Evolutionary conservation across 2,888 invertebrate species (phyloP), one percentile per base, ranked within the genome.

Genomic region (Strigamia transsilvanica): DNA sequence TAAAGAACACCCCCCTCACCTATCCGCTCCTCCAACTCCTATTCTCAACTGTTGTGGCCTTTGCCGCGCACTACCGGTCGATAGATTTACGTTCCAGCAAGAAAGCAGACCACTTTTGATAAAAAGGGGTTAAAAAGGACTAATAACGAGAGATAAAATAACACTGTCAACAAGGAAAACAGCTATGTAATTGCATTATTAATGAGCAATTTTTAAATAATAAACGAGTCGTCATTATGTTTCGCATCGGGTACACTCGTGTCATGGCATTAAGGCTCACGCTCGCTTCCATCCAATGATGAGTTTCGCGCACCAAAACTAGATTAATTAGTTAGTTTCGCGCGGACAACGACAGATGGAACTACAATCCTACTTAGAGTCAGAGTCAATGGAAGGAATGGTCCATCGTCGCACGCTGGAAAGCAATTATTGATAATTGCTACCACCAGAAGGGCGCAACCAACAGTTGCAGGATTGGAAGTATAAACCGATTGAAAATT

Each of bases 81-180:
- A 56, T 56, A 56, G 56, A 56, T 18, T 15, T 18, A 18, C 18
- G 18, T 9, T 18, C n/a, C 21, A 4, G 21, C 6, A 18, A 56
- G 6, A 18, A 46, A n/a, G 12, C 21, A 51, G 18, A 18, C 18
- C 56, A 18, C 56, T 56, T 56, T 56, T 56, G 56, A 18, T 15
- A 56, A 18, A 56, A 56, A 9, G n/a, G 46, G n/a, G 18, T 56
- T 18, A 18, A 56, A 56, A 56, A 15, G 18, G 56, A 56, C 56
- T 56, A 56, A 56, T 56, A 56, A 56, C 56, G 18, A 56, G 18
- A 18, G 56, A 18, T 56, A 56, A 56, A 56, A 56, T 56, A 56
- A 56, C 56, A 56, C 56, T 56, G 56, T 56, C 56, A 56, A 56
- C 56, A 56, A 56, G 56, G 56, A 56, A 56, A 56, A 56, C 56